Evolutionary conservation across 2,888 invertebrate genomes (phyloP).

Genomic region (Graphium colonna): DNA sequence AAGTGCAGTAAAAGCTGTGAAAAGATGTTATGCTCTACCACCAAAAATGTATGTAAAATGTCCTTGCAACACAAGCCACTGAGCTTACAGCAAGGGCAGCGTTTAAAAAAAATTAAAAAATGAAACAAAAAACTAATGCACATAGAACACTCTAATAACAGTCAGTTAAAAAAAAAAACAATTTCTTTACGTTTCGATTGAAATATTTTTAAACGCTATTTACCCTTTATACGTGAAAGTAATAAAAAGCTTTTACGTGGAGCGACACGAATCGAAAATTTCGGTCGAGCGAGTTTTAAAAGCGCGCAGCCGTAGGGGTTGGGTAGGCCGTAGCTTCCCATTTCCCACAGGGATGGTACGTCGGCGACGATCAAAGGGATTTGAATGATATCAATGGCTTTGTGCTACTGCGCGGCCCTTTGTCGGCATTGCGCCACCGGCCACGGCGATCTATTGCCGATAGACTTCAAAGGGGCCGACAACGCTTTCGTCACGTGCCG

Average conservation of each 20-base stretch:
- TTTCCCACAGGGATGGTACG: slow-evolving; percentile 49
- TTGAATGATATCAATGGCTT: slow-evolving; percentile 74
- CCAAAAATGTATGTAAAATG: too few relatives aligned
- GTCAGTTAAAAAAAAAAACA: too few relatives aligned
- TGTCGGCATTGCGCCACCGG: slow-evolving; percentile 38
- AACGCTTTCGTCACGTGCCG: slow-evolving; percentile 59
- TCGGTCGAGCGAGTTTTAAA: slow-evolving; percentile 20
- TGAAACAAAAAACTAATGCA: slow-evolving; percentile 43
- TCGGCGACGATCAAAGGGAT: slow-evolving; percentile 66
- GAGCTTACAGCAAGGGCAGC: too few relatives aligned
- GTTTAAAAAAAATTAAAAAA: too few relatives aligned
- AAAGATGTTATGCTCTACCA: too few relatives aligned
- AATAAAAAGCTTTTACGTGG: slow-evolving; percentile 9
- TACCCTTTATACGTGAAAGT: neutral
- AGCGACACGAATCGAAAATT: slow-evolving; percentile 14
- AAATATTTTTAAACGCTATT: slow-evolving; percentile 8
- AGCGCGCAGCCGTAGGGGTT: slow-evolving; percentile 28
- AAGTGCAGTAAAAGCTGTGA: too few relatives aligned
- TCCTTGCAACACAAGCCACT: too few relatives aligned
- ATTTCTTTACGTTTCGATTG: slow-evolving; percentile 2
- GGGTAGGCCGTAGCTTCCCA: slow-evolving; percentile 25
- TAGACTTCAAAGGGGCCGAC: slow-evolving; percentile 64
- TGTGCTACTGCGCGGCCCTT: slow-evolving; percentile 63
- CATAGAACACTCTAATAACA: slow-evolving; percentile 14
- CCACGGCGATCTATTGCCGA: slow-evolving; percentile 51